Evolutionary conservation across 2,888 invertebrate species (phyloP), one percentile per base, ranked within the genome.

Genomic region (Orthosia cruda): DNA sequence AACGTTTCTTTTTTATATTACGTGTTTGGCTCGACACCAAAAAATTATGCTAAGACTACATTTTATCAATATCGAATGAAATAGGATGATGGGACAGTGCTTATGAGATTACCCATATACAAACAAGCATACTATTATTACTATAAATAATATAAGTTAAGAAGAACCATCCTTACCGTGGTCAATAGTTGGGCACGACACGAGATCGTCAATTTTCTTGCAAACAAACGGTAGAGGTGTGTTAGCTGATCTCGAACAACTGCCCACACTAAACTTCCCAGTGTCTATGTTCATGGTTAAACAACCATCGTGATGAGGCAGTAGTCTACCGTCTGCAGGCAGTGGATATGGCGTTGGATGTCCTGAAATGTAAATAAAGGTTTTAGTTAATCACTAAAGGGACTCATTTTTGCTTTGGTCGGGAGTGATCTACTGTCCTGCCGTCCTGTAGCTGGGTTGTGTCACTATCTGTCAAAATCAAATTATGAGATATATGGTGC

Each of bases 101-200:
- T 32, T 32, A 32, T 32, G 32, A 32, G 5, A 7, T 32, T 32
- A 32, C 7, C 7, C 7, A 32, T 32, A 7, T 32, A 32, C 32
- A 32, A 5, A 32, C 32, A 32, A 32, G 4, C 3, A 32, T 32
- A 32, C 4, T 32, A 32, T 32, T 32, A 32, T 7, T 32, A 32
- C 32, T n/a, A n/a, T n/a, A n/a, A 32, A 26, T 32, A 32, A 32
- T 32, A 32, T 32, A 7, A 32, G 32, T 32, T 32, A 32, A 32
- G 32, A 32, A 15, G 11, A 55, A 49, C 4, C 40, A 3, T 0
- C 50, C 73, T 77, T 65, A 89, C 89, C 88, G 15, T 62, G 54
- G 13, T 90, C 89, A n/a, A 90, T 65, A 12, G 90, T 90, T n/a
- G 88, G 88, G 45, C 90, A 90, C 1, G 77, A 72, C 12, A 4